Base-by-base conservation (phyloP, 2,888 invertebrate species). In the Pachycephus smyrnensis region DNA sequence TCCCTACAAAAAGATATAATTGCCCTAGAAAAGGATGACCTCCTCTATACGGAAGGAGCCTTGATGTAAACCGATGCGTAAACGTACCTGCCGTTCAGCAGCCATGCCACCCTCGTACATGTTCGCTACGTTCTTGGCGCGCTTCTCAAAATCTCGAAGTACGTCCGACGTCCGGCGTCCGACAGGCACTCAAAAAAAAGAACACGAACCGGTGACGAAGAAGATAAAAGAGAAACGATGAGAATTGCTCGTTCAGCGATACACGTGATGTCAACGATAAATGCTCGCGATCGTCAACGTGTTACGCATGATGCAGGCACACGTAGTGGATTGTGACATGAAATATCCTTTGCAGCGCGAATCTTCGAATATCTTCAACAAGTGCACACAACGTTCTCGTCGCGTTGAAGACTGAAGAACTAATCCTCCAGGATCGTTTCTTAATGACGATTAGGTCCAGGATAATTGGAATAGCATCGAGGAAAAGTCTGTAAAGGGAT, bases 41-140 rank as follows among this genome's bases (percentile, higher is more conserved):
- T 23, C 23, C 55, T 23, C 9, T 55, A 2, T 23, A 23, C 23
- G 55, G 55, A 23, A 55, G 55, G 9, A 55, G 55, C 6, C 55
- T 23, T 9, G 55, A 55, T 23, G 23, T 55, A 55, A 23, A 55
- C 55, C 55, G 55, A 23, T 55, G 55, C 55, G 55, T 55, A 78
- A 80, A 84, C 88, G 81, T 91, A 91, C 91, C 91, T 91, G 90
- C 83, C 90, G 88, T 81, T 90, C 90, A 84, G 89, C 88, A 85
- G 87, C 87, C 88, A 91, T 89, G 86, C 89, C 88, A 86, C 89
- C 90, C 84, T 90, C 90, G 88, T 91, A 91, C 91, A 91, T 91
- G 84, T 86, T 90, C 55, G 23, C 55, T 55, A 55, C 55, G 55
- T 23, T 55, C 55, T 55, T 55, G 55, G 55, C 55, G 55, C 55